phyloP scores from a whole-genome alignment of 2,797 vertebrate species.

The Lepus oiostolus region DNA sequence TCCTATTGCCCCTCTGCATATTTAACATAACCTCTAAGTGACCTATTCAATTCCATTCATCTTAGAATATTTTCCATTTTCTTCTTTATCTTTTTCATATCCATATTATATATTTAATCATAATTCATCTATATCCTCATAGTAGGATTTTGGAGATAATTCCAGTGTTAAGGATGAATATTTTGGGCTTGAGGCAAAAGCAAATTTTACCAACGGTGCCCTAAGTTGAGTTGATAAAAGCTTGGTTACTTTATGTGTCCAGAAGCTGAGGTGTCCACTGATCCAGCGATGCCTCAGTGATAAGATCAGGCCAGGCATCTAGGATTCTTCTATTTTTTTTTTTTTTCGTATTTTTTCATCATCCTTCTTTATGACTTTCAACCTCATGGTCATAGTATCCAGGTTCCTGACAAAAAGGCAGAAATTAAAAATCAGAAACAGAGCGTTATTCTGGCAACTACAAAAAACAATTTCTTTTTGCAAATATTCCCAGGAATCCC shows the following conservation, averaged over 20 bases:
- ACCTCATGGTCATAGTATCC: neutral
- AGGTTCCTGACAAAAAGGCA: neutral
- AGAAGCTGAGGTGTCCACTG: neutral
- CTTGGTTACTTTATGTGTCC: neutral
- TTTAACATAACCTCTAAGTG: neutral
- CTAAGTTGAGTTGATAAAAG: neutral
- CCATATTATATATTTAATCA: neutral
- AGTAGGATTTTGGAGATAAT: neutral
- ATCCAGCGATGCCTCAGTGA: neutral
- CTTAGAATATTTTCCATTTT: slow-evolving; percentile 1
- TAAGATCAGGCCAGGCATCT: neutral
- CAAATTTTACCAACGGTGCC: neutral
- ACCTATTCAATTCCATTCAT: neutral
- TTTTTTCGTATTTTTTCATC: neutral
- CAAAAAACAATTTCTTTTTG: neutral
- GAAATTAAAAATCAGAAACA: neutral
- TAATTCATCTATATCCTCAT: neutral
- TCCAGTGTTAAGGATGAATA: neutral
- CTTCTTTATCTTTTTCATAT: neutral
- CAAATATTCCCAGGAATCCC: neutral
- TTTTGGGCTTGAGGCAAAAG: neutral
- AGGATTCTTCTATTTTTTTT: neutral
- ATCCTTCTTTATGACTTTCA: neutral
- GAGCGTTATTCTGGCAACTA: neutral
- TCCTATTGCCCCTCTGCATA: neutral